Evolutionary conservation across 2,113 vertebrate genomes (phyloP).

Genomic region (Callorhinus ursinus): DNA sequence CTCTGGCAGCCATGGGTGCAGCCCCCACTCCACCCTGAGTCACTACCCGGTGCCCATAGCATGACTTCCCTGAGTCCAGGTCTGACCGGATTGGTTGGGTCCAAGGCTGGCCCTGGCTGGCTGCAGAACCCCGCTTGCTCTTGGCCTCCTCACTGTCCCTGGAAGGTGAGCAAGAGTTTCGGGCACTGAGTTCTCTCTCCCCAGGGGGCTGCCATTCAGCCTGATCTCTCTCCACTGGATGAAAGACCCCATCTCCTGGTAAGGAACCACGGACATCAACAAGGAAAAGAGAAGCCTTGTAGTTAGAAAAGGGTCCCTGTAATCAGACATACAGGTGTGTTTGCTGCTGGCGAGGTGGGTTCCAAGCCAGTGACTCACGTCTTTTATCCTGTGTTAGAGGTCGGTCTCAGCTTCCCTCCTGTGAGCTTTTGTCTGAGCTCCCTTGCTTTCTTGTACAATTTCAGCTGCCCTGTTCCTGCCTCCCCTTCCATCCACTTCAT

Average conservation of each 20-base stretch:
- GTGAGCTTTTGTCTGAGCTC: not conserved
- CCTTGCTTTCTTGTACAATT: not conserved
- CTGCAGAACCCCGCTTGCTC: not conserved
- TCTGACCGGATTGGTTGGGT: not conserved
- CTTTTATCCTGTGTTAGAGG: not conserved
- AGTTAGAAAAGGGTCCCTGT: not conserved
- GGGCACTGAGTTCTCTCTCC: not conserved
- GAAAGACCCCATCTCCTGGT: not conserved
- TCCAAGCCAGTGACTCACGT: not conserved
- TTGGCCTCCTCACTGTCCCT: not conserved
- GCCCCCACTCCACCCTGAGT: not conserved
- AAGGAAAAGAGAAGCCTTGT: not conserved
- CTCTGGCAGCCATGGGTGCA: not conserved
- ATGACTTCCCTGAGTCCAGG: not conserved
- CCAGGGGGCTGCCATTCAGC: not conserved
- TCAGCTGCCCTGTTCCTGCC: not conserved
- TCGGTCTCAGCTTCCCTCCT: not conserved
- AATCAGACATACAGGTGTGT: accelerated
- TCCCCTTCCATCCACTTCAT: not conserved
- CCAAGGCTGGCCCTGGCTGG: not conserved
- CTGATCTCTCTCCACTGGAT: not conserved
- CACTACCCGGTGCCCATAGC: not conserved
- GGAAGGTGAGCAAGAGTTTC: not conserved
- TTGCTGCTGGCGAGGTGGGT: not conserved
- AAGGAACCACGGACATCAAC: not conserved